Evolutionary conservation across 2,888 invertebrate species (phyloP), one percentile per base, ranked within the genome.

Genomic region (Baccha elongata): DNA sequence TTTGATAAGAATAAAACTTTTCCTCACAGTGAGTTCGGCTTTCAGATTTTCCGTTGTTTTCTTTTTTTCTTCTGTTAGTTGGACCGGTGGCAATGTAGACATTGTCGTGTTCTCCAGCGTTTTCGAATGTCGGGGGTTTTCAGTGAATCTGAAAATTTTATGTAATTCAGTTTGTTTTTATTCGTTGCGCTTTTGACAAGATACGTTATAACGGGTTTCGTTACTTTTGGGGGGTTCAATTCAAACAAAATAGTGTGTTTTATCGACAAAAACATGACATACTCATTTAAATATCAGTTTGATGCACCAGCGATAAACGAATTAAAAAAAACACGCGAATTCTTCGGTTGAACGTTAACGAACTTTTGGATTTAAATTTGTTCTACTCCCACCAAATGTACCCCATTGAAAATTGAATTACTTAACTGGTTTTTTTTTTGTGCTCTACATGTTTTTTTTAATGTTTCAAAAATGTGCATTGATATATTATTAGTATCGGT

Each of bases 91-190:
- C 60, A 60, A 52, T 46, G 55, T 23, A 42, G 44, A 26, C 42
- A 26, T 19, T 29, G 55, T 46, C 50, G 60, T 50, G 60, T 50
- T 46, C 37, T 23, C 6, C 58, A 40, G 37, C 15, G 50, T 65
- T 11, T 15, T 21, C 65, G n/a, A 64, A 64, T 48, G 50, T 58
- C 46, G 26, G 69, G 79, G 69, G 73, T 74, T 69, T 73, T 64
- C 69, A 69, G 23, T 50, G 79, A 84, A 84, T 83, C 83, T 72
- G 62, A 58, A 65, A 64, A 69, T 72, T 84, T 76, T 71, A 84
- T 78, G 84, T 76, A 84, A 85, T 85, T 86, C 86, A 86, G 86
- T 86, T 84, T 86, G 85, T 86, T 86, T 86, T 86, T 84, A 85
- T 86, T 85, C 86, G 85, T 85, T 84, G 85, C 85, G 85, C 86